These are phyloP conservation scores for Emydocephalus ijimae DNA, from an alignment of 2,113 vertebrate genomes.

Conservation along the genomic window DNA sequence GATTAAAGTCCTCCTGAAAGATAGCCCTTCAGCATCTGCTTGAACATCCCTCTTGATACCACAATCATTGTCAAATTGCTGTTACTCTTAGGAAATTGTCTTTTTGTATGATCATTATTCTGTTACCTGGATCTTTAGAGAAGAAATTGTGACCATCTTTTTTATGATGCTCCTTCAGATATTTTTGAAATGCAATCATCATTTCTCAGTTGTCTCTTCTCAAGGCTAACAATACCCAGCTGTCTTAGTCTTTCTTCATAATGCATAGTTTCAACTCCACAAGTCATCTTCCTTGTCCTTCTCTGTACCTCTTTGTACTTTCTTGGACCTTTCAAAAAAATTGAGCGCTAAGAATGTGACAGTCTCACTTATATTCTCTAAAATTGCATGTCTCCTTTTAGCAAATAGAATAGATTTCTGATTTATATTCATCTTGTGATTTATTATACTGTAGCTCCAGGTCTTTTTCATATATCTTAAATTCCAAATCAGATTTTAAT, in stretches of 20 bases:
- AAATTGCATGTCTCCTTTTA: not conserved
- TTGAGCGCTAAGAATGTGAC: not conserved
- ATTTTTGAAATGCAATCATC: not conserved
- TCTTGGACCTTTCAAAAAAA: not conserved
- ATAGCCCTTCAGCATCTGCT: not conserved
- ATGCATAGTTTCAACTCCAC: not conserved
- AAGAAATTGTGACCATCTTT: not conserved
- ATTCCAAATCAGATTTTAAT: not conserved
- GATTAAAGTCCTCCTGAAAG: not conserved
- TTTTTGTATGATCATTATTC: not conserved
- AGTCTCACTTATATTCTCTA: not conserved
- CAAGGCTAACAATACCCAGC: not conserved
- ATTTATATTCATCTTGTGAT: not conserved
- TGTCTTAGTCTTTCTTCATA: not conserved
- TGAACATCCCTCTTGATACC: not conserved
- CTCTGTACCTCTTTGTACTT: not conserved
- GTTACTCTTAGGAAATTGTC: not conserved
- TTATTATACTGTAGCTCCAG: not conserved
- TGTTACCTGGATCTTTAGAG: not conserved
- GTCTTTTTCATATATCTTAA: not conserved
- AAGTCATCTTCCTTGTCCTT: not conserved
- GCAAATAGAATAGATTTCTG: not conserved
- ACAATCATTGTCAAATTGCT: not conserved
- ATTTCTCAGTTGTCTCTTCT: not conserved
- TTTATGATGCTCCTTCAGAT: not conserved